Evolutionary conservation across 2,797 vertebrate genomes (phyloP).

Genomic region (Onychomys leucogaster): DNA sequence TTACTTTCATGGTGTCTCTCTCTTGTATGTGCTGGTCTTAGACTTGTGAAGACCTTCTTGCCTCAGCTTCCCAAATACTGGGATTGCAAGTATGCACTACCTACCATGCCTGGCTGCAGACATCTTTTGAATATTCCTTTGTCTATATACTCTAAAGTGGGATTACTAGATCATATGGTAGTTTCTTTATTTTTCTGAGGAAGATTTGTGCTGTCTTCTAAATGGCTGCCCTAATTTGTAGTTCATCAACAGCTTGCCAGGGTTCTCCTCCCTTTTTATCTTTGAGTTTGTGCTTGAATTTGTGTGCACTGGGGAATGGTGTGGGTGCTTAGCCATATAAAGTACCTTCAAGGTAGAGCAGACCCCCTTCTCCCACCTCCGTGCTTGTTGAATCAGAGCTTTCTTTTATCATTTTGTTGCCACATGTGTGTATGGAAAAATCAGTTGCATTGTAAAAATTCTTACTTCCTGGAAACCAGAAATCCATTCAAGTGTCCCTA

Average conservation of each 20-base stretch:
- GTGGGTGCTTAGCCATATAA: slow-evolving; percentile 40
- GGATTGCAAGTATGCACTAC: background rate
- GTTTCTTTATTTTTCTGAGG: background rate
- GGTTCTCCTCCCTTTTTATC: background rate
- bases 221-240: slow-evolving; percentile 6
- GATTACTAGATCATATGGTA: background rate
- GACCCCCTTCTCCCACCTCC: background rate
- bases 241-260: background rate
- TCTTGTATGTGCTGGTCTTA: background rate
- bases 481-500: slow-evolving; percentile 78
- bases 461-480: slow-evolving; percentile 84
- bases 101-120: background rate
- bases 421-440: slow-evolving; percentile 66
- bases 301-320: slow-evolving; percentile 38
- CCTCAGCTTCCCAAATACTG: background rate
- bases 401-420: slow-evolving; percentile 81
- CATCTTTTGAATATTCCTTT: background rate
- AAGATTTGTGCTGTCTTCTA: background rate
- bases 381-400: slow-evolving; percentile 63
- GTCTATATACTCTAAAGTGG: background rate
- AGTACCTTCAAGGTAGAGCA: slow-evolving; percentile 51
- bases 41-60: background rate
- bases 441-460: slow-evolving; percentile 77
- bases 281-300: slow-evolving; percentile 43
- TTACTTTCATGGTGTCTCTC: no score